Conservation (phyloP, 92 coral and sea anemone genomes). For the Zoanthus gigantus region DNA sequence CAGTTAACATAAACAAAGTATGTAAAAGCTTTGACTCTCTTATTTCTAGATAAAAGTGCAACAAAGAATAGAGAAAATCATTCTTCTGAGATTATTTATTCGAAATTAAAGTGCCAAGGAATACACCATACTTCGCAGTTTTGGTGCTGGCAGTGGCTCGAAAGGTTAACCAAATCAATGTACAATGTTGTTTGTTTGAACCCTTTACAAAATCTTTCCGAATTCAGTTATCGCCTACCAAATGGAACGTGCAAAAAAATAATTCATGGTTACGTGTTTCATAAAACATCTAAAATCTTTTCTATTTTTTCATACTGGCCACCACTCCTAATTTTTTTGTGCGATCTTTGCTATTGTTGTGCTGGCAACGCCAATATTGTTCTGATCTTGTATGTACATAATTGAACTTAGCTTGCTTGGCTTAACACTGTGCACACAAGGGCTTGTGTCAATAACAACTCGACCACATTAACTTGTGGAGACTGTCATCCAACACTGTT, state of each 20-base stretch:
- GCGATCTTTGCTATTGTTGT: slow-evolving; percentile 13
- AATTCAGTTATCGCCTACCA: slow-evolving; percentile 22
- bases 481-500: not conserved
- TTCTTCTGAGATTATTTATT: not conserved
- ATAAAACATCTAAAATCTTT: slow-evolving; percentile 2
- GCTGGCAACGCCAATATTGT: slow-evolving; percentile 16
- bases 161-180: not conserved
- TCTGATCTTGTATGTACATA: not conserved
- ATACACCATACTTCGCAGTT: not conserved
- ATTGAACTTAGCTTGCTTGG: not conserved
- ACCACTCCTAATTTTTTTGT: slow-evolving; percentile 31
- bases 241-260: not conserved
- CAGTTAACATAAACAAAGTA: not conserved
- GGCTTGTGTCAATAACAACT: slow-evolving; percentile 12
- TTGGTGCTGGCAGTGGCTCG: not conserved
- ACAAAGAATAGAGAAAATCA: not conserved
- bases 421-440: not conserved
- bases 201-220: slow-evolving; percentile 30
- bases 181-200: not conserved
- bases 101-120: not conserved
- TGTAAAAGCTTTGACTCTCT: not conserved
- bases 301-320: not conserved
- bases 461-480: not conserved
- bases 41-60: not conserved
- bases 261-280: slow-evolving; percentile 24